Evolutionary conservation across 2,888 invertebrate genomes (phyloP).

Genomic region (Bimastos eiseni): DNA sequence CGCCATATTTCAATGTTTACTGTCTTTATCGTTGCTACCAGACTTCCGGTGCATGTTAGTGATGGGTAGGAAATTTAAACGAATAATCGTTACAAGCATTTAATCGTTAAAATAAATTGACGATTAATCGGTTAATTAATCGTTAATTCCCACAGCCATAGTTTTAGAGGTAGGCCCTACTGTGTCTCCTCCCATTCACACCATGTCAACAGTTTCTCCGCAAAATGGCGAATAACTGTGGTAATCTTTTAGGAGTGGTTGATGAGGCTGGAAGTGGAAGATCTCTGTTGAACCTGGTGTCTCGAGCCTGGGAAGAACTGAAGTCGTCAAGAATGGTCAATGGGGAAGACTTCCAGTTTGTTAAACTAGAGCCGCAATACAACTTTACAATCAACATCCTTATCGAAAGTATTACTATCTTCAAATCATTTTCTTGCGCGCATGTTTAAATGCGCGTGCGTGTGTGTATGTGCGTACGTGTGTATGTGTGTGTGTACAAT

Average conservation of each 20-base stretch:
- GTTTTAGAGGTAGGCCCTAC: too few species aligned
- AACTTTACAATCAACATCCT: background rate
- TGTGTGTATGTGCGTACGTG: background rate
- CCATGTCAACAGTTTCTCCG: too few species aligned
- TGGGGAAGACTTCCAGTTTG: background rate
- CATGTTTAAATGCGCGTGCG: background rate
- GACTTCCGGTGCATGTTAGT: too few species aligned
- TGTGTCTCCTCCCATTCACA: too few species aligned
- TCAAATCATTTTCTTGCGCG: background rate
- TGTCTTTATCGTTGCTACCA: too few species aligned
- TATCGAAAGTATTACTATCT: background rate
- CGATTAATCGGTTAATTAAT: too few species aligned
- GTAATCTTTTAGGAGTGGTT: background rate
- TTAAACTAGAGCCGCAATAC: background rate
- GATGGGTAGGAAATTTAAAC: too few species aligned
- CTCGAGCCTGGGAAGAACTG: background rate
- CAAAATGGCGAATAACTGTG: background rate
- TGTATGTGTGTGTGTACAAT: background rate
- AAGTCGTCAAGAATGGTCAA: background rate
- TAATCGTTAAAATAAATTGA: too few species aligned
- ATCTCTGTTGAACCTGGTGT: background rate
- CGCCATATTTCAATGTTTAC: too few species aligned
- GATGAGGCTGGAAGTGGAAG: background rate
- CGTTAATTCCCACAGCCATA: too few species aligned
- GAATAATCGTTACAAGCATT: too few species aligned